Conservation (phyloP, 2,797 vertebrate genomes). For the Philypnodon macrostomus region DNA sequence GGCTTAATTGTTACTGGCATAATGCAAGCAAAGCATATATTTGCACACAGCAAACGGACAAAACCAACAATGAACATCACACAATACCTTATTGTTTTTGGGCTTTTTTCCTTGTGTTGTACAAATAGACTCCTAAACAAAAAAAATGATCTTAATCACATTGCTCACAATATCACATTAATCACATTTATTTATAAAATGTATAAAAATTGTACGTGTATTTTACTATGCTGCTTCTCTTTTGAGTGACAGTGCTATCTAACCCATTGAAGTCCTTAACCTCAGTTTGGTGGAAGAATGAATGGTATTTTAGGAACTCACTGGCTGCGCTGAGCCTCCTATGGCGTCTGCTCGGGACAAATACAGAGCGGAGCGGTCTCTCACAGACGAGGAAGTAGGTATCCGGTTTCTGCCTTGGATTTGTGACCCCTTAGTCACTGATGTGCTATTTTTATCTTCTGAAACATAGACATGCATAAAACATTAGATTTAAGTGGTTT, state of each 20-base stretch:
- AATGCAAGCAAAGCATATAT: conserved; percentile 24
- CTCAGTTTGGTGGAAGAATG: conserved; percentile 50
- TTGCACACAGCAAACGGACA: conserved; percentile 35
- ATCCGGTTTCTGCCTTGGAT: conserved; percentile 59
- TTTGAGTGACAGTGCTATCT: conserved; percentile 26
- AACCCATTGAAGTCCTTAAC: conserved; percentile 37
- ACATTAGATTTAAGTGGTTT: neutral
- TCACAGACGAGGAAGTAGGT: conserved; percentile 69
- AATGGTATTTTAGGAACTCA: conserved; percentile 72
- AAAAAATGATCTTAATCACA: neutral
- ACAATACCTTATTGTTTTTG: conserved; percentile 68
- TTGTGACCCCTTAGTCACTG: conserved; percentile 49
- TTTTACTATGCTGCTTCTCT: conserved; percentile 2
- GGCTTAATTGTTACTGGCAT: too few species aligned
- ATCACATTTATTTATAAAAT: too few species aligned
- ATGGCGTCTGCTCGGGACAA: conserved; percentile 71
- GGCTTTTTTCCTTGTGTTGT: conserved; percentile 37
- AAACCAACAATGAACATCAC: conserved; percentile 7
- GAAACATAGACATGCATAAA: conserved; percentile 37
- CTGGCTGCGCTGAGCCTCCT: conserved; percentile 62
- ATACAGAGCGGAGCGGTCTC: conserved; percentile 80
- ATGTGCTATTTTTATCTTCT: conserved; percentile 69
- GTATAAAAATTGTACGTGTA: neutral
- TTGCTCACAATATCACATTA: neutral
- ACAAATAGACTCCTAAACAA: conserved; percentile 51